A percentile compares a stretch with the other conserved stretches of the same genome.
Evolutionary conservation across 2,888 invertebrate genomes (phyloP).

Genomic region (Pantelozetes paolii): DNA sequence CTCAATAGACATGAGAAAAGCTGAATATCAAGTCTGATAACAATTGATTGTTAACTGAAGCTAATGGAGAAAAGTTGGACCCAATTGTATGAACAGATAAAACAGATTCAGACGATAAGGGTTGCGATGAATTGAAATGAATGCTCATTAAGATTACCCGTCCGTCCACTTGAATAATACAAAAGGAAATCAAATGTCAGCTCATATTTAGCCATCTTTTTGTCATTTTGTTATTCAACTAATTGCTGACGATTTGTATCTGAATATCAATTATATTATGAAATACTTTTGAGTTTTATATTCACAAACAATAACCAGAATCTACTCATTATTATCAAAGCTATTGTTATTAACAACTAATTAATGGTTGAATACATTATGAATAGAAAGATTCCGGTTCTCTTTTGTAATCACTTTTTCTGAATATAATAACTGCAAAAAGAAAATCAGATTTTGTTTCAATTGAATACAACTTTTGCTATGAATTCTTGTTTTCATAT

Average conservation of each 20-base stretch:
- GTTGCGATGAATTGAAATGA: slow-evolving; percentile 17
- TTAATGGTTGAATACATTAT: too few relatives aligned
- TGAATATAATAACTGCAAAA: too few relatives aligned
- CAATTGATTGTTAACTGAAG: not conserved
- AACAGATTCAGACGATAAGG: slow-evolving; percentile 4
- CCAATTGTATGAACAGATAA: not conserved
- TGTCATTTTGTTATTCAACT: slow-evolving; percentile 8
- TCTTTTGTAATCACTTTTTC: too few relatives aligned
- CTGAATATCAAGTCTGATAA: slow-evolving; percentile 48
- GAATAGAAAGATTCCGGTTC: too few relatives aligned
- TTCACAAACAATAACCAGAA: not conserved
- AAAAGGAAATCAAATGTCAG: slow-evolving; percentile 31
- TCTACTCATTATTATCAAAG: too few relatives aligned
- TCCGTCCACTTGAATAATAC: slow-evolving; percentile 33
- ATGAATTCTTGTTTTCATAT: too few relatives aligned
- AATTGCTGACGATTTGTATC: not conserved
- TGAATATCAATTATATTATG: slow-evolving; percentile 8
- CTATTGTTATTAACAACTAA: too few relatives aligned
- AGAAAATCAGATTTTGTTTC: too few relatives aligned
- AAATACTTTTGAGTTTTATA: not conserved
- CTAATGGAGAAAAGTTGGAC: not conserved
- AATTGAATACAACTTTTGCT: too few relatives aligned
- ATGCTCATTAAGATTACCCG: slow-evolving; percentile 33
- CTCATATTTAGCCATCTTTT: not conserved
- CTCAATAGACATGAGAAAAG: slow-evolving; percentile 45